Base-by-base conservation (phyloP, 1,140 invertebrate species). In the Leptinotarsa lineolata region DNA sequence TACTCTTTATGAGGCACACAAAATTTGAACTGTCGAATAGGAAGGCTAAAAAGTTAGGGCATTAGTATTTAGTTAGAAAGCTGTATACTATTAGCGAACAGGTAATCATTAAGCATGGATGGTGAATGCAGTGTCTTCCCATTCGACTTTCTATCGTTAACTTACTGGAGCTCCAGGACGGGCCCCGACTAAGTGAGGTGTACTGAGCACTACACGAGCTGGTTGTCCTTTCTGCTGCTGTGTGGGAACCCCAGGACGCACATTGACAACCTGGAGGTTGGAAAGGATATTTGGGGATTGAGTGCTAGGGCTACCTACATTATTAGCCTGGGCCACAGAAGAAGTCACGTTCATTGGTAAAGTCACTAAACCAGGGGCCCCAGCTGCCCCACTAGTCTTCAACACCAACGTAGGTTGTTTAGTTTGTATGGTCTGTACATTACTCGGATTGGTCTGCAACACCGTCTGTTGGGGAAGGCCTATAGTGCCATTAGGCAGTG, bases 191-290 rank as follows among this genome's bases (percentile, higher is more conserved):
- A 96, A 91, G 83, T 95, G 94, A 70, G 90, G 89, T 80, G 91
- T 88, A 76, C 91, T 91, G 78, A 94, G 91, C 74, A 96, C 92
- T 73, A 95, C 91, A 74, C 94, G 88, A 16, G 92, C 77, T 77
- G 90, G 90, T 71, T 89, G 90, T 63, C 89, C 90, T 83, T 94
- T 95, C 81, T 92, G 91, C 72, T 89, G 86, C 72, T 90, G 88
- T 71, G 88, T 84, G 22, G 92, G 90, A 60, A 91, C 88, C 68
- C 89, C 79, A 45, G 92, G 90, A 76, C 93, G 87, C 86, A 95
- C 91, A 87, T 95, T 95, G 67, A 96, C 88, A 82, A 96, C 93
- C 84, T 95, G 93, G 76, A 96, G 92, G 87, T 93, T 93, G 67
- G 81, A 91, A 88, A 70, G 89, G 85, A 83, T 86, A 74, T 79